Evolutionary conservation across 2,888 invertebrate species (phyloP).

Genomic region (Sphaerophoria taeniata): DNA sequence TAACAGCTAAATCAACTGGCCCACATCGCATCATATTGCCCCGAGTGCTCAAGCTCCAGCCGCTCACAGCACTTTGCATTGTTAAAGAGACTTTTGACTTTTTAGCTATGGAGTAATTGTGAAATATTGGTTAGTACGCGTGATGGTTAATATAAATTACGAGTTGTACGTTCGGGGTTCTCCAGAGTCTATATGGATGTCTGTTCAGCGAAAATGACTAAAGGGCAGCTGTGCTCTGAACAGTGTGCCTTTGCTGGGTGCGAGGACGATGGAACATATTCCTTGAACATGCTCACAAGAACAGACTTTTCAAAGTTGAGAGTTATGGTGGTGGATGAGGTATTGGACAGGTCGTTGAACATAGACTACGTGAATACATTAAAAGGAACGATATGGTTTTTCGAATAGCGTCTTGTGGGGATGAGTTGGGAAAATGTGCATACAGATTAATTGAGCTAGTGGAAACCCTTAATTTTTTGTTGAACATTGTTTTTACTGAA

Average conservation of each 20-base stretch:
- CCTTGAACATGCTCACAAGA: background rate
- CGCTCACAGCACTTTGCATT: background rate
- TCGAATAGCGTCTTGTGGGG: background rate
- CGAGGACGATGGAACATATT: background rate
- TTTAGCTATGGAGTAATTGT: constrained; percentile 59
- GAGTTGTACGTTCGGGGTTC: background rate
- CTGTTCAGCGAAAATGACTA: constrained; percentile 4
- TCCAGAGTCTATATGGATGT: no score
- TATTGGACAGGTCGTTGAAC: background rate
- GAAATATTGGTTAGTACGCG: constrained; percentile 60
- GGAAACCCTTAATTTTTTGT: no score
- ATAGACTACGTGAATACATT: background rate
- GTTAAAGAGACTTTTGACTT: constrained; percentile 70
- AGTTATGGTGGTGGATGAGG: background rate
- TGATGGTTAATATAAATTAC: constrained; percentile 35
- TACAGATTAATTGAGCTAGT: no score
- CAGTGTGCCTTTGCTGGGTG: background rate
- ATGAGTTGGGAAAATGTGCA: background rate
- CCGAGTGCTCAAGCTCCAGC: background rate
- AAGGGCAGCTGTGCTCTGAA: background rate
- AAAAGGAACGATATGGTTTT: background rate
- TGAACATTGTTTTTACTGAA: no score
- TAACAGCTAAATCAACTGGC: constrained; percentile 20
- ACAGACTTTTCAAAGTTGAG: background rate
- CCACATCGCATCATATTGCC: background rate